Evolutionary conservation across 2,888 invertebrate genomes (phyloP).

Genomic region (Melinaea marsaeus): DNA sequence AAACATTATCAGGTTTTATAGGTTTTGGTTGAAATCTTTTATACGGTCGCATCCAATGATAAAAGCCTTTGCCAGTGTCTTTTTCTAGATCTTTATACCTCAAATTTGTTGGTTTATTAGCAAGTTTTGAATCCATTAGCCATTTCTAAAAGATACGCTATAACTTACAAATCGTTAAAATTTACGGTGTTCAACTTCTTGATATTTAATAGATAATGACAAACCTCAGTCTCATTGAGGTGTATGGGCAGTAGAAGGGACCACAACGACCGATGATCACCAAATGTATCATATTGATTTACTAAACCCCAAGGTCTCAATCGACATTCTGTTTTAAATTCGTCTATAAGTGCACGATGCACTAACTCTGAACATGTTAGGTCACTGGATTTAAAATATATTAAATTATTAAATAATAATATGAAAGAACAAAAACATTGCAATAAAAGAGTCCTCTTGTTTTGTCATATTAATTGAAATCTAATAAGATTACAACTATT

Average conservation of each 20-base stretch:
- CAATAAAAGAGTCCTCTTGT: neutral
- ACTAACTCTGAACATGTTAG: constrained; percentile 61
- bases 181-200: too few relatives aligned
- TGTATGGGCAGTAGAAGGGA: constrained; percentile 61
- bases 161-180: neutral
- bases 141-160: constrained; percentile 56
- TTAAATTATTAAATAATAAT: neutral
- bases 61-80: constrained; percentile 63
- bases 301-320: constrained; percentile 67
- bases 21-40: constrained; percentile 52
- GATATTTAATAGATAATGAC: neutral
- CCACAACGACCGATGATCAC: constrained; percentile 55
- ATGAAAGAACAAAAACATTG: neutral
- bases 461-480: neutral
- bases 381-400: constrained; percentile 42
- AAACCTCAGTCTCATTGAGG: constrained; percentile 61
- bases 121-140: constrained; percentile 62
- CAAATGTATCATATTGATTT: constrained; percentile 60
- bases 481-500: constrained; percentile 3
- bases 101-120: constrained; percentile 54
- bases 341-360: constrained; percentile 53
- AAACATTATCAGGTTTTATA: constrained; percentile 47
- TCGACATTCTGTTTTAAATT: constrained; percentile 52
- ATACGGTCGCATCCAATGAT: constrained; percentile 72
- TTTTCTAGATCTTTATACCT: constrained; percentile 58